Evolutionary conservation across 2,113 vertebrate genomes (phyloP), one percentile per base, ranked within the genome.

Genomic region (Morone saxatilis): DNA sequence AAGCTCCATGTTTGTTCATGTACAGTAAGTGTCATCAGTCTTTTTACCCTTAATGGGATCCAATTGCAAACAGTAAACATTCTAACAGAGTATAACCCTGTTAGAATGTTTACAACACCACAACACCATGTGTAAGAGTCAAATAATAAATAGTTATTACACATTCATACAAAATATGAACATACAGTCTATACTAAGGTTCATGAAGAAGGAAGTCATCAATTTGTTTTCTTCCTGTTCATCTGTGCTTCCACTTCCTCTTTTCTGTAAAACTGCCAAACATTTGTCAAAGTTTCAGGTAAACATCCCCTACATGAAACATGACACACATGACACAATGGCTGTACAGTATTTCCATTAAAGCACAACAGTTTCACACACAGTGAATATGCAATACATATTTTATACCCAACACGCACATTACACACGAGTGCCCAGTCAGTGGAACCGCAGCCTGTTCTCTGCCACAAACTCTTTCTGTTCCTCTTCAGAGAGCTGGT

Each of bases 401-500:
- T 47, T 14, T 62, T 19, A 40, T 19, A 40, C 20, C 10, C 43
- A 45, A 20, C 25, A 16, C 36, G n/a, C 25, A 31, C 19, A 8
- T 38, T 20, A 36, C 13, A 45, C 50, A 5, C 3, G 12, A 31
- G 25, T 8, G 19, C 20, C 25, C 50, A 1, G 20, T 95, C 76
- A 96, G 89, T 70, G 78, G 80, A 96, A 95, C 1, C 20, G 90
- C 31, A 96, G 89, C 48, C 94, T 84, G 20, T 78, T 87, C 78
- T 95, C 91, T 0, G 51, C 43, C 25, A 13, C 66, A 43, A 95
- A 95, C 78, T 47, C 48, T 60, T 80, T 70, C 87, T 94, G 63
- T 87, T 96, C 95, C 88, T 94, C 93, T 50, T 71, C 81, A 70
- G 86, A 89, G 14, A 95, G 54, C 4, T 69, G 83, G 88, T 95